Base-by-base conservation (phyloP, 1,140 invertebrate species). In the Mya arenaria region DNA sequence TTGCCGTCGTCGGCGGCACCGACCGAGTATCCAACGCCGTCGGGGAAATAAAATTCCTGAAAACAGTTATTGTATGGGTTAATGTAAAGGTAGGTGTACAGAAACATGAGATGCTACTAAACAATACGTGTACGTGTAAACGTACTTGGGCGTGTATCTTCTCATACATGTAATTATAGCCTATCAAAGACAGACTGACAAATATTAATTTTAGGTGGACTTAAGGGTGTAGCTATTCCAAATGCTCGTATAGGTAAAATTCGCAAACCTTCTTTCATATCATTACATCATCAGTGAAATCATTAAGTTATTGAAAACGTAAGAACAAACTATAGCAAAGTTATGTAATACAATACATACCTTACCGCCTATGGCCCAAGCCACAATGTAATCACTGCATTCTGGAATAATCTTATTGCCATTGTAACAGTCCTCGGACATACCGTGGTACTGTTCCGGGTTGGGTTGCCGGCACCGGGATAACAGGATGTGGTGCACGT, bases 401-500 rank as follows among this genome's bases (percentile, higher is more conserved):
- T 66, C 19, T 25, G 56, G 63, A 0, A 65, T 32, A 4, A 15
- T n/a, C 15, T 25, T 41, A n/a, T 25, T 25, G 36, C 36, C 19
- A 23, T 39, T 37, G 32, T 81, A 78, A 41, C 83, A 84, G 1
- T 44, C 34, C 17, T 25, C 72, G 23, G 25, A 4, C 3, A 19
- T 30, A 0, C 65, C 56, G 41, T 80, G n/a, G 25, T 56, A 77
- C 0, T 25, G n/a, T 13, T 60, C 71, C 0, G 78, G 58, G 28
- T 84, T 52, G 36, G 32, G 28, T 17, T n/a, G 41, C 0, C 44
- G 52, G 8, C 83, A 84, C 19, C 69, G 28, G 48, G 71, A 77
- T 23, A 84, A 30, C 30, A 81, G 10, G 1, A 84, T 81, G 36
- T 84, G 83, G 30, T 84, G 83, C 1, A 84, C 83, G 25, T 77